phyloP scores from a whole-genome alignment of 2,797 vertebrate species.

The Macrochelys suwanniensis region DNA sequence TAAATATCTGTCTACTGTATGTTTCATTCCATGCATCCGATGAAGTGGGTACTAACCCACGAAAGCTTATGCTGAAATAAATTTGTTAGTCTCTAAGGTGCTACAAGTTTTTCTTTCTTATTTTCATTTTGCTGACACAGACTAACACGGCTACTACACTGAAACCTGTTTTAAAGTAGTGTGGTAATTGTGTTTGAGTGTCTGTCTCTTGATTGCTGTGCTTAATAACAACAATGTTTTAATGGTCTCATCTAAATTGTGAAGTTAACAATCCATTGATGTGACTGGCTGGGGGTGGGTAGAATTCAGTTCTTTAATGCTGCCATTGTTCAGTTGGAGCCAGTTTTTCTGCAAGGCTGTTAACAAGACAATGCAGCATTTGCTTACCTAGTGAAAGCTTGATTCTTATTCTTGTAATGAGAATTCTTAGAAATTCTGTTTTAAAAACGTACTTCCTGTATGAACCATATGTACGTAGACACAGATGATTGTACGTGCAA shows the following conservation, averaged over 20 bases:
- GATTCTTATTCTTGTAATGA: accelerated
- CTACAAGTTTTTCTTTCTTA: no score
- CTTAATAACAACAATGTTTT: background rate
- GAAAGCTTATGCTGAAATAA: no score
- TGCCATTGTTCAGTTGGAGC: background rate
- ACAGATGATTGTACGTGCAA: background rate
- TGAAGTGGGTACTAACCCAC: no score
- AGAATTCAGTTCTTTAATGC: background rate
- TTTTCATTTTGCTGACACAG: no score
- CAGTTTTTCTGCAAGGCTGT: background rate
- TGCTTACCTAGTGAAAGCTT: background rate
- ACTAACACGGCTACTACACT: no score
- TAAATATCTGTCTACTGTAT: no score
- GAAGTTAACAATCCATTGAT: background rate
- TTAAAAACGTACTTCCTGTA: background rate
- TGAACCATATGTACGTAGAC: background rate
- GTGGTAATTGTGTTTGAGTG: background rate
- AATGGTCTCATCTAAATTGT: background rate
- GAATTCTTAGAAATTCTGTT: background rate
- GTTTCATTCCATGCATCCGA: no score
- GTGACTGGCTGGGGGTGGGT: background rate
- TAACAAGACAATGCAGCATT: background rate
- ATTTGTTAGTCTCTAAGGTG: no score
- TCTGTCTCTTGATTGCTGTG: background rate
- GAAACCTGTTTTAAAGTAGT: no score